Evolutionary conservation across 2,113 vertebrate species (phyloP), one percentile per base, ranked within the genome.

Genomic region (Tachycineta bicolor): DNA sequence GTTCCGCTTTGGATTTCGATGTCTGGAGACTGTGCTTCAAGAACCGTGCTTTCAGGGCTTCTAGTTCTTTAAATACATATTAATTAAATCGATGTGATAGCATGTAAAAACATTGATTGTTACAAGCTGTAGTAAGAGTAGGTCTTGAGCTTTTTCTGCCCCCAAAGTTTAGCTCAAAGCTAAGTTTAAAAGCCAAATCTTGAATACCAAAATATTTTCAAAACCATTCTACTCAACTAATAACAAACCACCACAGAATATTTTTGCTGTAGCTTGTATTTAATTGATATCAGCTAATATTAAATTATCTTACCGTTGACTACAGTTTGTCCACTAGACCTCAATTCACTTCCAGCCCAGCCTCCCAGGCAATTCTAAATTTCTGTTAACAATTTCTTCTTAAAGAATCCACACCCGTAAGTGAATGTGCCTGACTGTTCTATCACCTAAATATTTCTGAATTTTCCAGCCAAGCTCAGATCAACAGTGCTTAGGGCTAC

Each of bases 1-100:
- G 98, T 84, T 98, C 98, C 1, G 55, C 87, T 50, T 97, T 98
- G 37, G 98, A 81, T 10, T 97, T 98, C 0, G 73, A 62, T 0
- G 96, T 95, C 6, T 96, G 94, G 29, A 98, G 95, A 20, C 97
- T 76, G 23, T 99, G 99, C 63, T 98, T 99, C 70, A 99, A 97
- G 97, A 99, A 99, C 39, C 99, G 99, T 56, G 98, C 97, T 91
- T 99, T 99, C 94, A 99, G 89, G 52, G 98, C 99, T 98, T 99
- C 98, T 43, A 99, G 81, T 46, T 98, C 99, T 99, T 94, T 86
- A n/a, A 84, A 33, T 12, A 68, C 53, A 87, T 2, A 60, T 53
- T 41, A 22, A 83, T 70, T 29, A 28, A 60, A 43, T 56, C 24
- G 11, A 29, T 43, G n/a, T 67, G 14, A 46, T 4, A n/a, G 59